phyloP scores from a whole-genome alignment of 2,888 invertebrate species.

The Bugula neritina region DNA sequence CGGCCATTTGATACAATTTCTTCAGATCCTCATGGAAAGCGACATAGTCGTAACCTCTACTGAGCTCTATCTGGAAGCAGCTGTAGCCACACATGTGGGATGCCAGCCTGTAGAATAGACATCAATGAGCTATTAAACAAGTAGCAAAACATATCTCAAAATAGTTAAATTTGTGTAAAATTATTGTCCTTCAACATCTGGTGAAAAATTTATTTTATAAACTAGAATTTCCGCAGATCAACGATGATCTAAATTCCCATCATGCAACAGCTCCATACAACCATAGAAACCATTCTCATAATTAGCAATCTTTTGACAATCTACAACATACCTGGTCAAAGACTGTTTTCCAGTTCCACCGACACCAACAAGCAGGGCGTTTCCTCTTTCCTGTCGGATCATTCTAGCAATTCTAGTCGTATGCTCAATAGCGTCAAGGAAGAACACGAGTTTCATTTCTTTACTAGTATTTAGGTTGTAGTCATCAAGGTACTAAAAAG shows the following conservation, averaged over 20 bases:
- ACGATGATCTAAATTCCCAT: no score
- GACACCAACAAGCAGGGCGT: slow-evolving; percentile 54
- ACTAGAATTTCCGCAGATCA: no score
- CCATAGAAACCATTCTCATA: no score
- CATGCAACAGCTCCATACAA: no score
- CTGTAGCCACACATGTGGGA: slow-evolving; percentile 57
- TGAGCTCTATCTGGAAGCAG: slow-evolving; percentile 81
- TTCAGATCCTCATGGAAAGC: slow-evolving; percentile 81
- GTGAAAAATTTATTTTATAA: no score
- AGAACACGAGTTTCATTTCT: slow-evolving; percentile 78
- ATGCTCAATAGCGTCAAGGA: slow-evolving; percentile 60
- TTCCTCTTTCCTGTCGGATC: slow-evolving; percentile 53
- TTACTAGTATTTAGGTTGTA: slow-evolving; percentile 71
- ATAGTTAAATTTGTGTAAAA: no score
- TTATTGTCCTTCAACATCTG: no score
- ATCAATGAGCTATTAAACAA: no score
- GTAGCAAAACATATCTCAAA: no score
- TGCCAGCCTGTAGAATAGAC: slow-evolving; percentile 46
- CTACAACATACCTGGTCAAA: slow-evolving; percentile 45
- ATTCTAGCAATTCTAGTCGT: slow-evolving; percentile 53
- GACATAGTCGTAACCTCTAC: slow-evolving; percentile 72
- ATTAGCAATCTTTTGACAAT: no score
- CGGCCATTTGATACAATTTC: slow-evolving; percentile 72
- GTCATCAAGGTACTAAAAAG: slow-evolving; percentile 70
- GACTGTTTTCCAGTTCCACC: slow-evolving; percentile 55